Percentiles rank a stretch among this genome's conserved stretches.
Conservation (phyloP, 2,888 invertebrate species). For the Melipona bicolor region DNA sequence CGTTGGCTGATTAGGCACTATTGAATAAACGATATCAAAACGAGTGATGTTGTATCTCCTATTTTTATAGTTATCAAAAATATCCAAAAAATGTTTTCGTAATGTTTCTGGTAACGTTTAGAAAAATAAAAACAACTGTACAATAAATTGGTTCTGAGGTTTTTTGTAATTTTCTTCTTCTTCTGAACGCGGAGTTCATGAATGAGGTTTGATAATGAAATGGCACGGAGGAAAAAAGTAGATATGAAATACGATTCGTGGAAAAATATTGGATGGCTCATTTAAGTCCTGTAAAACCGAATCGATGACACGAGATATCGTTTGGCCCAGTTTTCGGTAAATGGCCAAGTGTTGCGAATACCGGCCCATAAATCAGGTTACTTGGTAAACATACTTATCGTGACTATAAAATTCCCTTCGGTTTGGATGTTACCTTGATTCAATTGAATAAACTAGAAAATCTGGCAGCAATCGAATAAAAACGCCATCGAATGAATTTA, state of each 20-base stretch:
- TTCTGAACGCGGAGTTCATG: background rate
- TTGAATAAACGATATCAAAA: background rate
- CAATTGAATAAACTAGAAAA: slow-evolving; percentile 23
- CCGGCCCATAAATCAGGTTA: slow-evolving; percentile 50
- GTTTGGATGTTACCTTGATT: slow-evolving; percentile 37
- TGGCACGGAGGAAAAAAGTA: background rate
- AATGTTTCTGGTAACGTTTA: background rate
- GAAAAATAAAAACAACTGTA: background rate
- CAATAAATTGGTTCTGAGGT: background rate
- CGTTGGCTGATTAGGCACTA: background rate
- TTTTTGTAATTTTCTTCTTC: background rate
- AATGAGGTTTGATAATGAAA: background rate
- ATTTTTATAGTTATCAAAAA: background rate
- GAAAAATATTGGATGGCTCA: slow-evolving; percentile 18
- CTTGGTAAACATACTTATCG: slow-evolving; percentile 52
- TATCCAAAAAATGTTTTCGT: background rate
- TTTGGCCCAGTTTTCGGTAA: slow-evolving; percentile 63
- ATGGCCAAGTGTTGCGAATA: slow-evolving; percentile 53
- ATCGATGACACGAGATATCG: slow-evolving; percentile 65
- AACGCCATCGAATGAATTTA: slow-evolving; percentile 37
- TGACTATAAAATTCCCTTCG: slow-evolving; percentile 42
- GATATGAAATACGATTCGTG: background rate
- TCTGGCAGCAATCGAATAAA: slow-evolving; percentile 10
- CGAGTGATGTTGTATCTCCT: background rate
- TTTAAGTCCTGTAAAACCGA: slow-evolving; percentile 45